Evolutionary conservation across 1,140 invertebrate genomes (phyloP).

Genomic region (Neodiprion lecontei): DNA sequence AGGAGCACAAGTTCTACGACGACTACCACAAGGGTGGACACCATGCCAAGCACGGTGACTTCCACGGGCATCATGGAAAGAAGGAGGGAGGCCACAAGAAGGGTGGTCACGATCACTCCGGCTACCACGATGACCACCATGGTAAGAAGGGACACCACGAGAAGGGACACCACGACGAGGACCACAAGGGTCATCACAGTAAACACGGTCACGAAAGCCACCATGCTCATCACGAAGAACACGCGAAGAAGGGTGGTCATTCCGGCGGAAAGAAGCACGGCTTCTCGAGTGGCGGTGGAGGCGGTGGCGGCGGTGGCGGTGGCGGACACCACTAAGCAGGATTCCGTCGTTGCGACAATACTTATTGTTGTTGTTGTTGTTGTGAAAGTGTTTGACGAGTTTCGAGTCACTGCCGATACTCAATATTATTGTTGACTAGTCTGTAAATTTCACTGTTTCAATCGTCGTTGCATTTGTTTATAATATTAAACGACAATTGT

Average conservation of each 20-base stretch:
- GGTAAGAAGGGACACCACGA: constrained; percentile 67
- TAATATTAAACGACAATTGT: background rate
- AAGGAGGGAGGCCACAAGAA: constrained; percentile 56
- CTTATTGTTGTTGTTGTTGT: background rate
- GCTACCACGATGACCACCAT: constrained; percentile 50
- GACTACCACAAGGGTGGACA: constrained; percentile 77
- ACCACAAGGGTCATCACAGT: constrained; percentile 69
- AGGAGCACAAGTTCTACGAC: constrained; percentile 81
- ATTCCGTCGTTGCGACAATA: background rate
- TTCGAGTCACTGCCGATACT: background rate
- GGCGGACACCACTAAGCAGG: constrained; percentile 23
- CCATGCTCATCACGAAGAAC: constrained; percentile 69
- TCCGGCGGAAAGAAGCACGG: constrained; percentile 70
- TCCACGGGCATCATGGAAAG: constrained; percentile 70
- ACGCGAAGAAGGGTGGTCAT: constrained; percentile 72
- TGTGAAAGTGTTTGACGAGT: background rate
- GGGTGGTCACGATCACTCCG: constrained; percentile 57
- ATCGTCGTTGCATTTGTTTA: background rate
- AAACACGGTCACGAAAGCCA: constrained; percentile 71
- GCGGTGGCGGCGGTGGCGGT: constrained; percentile 28
- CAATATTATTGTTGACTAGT: background rate
- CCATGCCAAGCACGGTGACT: constrained; percentile 73
- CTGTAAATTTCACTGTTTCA: background rate
- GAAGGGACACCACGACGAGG: constrained; percentile 57
- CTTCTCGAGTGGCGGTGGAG: constrained; percentile 64